phyloP scores from a whole-genome alignment of 2,888 invertebrate genomes.

The Augochlorella aurata region DNA sequence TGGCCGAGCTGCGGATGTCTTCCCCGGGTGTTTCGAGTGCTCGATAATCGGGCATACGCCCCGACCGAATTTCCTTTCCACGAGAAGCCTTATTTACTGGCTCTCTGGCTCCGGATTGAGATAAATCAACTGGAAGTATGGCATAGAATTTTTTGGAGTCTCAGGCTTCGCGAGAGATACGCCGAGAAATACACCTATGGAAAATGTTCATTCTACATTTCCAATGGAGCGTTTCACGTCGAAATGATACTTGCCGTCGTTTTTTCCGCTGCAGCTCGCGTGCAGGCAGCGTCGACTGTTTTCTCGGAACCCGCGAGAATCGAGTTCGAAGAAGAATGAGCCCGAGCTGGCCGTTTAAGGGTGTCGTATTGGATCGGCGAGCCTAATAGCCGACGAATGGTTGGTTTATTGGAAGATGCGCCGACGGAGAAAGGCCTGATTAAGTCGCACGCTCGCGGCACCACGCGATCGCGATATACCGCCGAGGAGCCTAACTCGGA shows the following conservation, averaged over 20 bases:
- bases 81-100: slow-evolving; percentile 53
- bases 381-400: not conserved
- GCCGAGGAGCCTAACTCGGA: not conserved
- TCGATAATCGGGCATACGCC: not conserved
- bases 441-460: not conserved
- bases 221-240: too few species aligned
- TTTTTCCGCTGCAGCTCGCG: too few species aligned
- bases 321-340: too few species aligned
- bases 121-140: not conserved
- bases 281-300: too few species aligned
- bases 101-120: slow-evolving; percentile 4
- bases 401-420: not conserved
- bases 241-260: not conserved
- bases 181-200: not conserved
- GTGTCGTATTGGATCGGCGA: not conserved
- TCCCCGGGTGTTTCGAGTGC: not conserved
- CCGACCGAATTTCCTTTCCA: slow-evolving; percentile 47
- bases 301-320: too few species aligned
- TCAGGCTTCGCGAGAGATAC: not conserved
- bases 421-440: not conserved
- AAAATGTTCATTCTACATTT: not conserved
- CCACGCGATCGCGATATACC: slow-evolving; percentile 7
- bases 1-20: not conserved
- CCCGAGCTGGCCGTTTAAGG: not conserved
- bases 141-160: not conserved